Conservation (phyloP, 2,113 vertebrate species). For the Delphinapterus leucas region DNA sequence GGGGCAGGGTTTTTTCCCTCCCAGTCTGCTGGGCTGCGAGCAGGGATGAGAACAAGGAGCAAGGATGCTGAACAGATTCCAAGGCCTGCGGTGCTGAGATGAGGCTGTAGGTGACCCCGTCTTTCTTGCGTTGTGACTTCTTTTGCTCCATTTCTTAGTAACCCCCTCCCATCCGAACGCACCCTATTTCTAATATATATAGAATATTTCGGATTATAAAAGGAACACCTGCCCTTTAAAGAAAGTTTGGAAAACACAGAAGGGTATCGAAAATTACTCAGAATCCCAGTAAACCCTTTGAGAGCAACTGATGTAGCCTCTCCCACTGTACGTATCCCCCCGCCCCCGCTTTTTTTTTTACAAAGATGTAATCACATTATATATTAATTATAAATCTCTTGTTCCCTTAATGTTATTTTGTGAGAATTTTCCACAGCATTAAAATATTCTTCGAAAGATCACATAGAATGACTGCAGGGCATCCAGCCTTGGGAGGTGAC, state of each 20-base stretch:
- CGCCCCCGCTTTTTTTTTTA: not conserved
- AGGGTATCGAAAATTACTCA: not conserved
- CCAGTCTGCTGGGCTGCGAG: not conserved
- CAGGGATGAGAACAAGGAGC: not conserved
- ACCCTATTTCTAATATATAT: not conserved
- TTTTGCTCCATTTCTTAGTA: not conserved
- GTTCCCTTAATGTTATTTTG: not conserved
- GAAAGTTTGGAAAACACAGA: not conserved
- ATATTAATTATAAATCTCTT: slow-evolving; percentile 15
- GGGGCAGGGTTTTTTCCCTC: not conserved
- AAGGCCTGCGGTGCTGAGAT: not conserved
- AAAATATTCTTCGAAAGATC: not conserved
- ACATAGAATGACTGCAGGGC: not conserved
- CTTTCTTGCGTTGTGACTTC: not conserved
- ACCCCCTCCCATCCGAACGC: not conserved
- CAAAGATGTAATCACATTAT: not conserved
- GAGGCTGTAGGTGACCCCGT: not conserved
- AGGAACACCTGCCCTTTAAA: not conserved
- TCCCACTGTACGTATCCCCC: accelerated
- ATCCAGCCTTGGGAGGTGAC: not conserved
- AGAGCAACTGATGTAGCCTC: not conserved
- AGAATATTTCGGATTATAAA: not conserved
- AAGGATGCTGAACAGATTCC: too few species aligned
- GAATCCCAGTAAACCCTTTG: not conserved
- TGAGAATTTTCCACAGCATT: not conserved